phyloP scores from a whole-genome alignment of 2,113 vertebrate genomes.

The Cardinalis cardinalis region DNA sequence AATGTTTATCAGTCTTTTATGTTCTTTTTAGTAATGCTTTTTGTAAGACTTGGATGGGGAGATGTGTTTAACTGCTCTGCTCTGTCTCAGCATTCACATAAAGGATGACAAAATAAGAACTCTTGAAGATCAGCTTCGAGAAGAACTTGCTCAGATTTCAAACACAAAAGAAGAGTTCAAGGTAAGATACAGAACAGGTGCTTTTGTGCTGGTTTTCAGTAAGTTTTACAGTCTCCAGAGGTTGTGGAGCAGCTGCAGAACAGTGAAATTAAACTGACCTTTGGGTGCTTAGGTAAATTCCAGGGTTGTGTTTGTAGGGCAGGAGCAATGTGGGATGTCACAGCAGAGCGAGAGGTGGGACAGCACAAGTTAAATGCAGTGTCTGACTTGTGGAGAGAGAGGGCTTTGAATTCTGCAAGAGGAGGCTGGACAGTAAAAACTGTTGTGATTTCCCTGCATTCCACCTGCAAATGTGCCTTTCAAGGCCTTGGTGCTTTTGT shows the following conservation, averaged over 20 bases:
- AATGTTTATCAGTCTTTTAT: not conserved
- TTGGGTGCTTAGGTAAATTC: not conserved
- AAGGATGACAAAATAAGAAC: conserved; percentile 78
- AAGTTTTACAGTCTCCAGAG: not conserved
- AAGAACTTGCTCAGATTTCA: conserved; percentile 58
- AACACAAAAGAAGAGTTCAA: conserved; percentile 75
- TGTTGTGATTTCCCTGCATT: not conserved
- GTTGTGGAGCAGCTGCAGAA: not conserved
- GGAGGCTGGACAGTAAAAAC: not conserved
- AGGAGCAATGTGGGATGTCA: not conserved
- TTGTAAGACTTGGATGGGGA: not conserved
- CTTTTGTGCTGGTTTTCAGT: not conserved
- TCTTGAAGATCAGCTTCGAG: conserved; percentile 75
- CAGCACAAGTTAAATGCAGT: not conserved
- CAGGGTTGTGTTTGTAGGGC: not conserved
- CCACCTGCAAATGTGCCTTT: not conserved
- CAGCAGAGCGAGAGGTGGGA: not conserved
- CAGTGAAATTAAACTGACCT: not conserved
- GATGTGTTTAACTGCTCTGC: not conserved
- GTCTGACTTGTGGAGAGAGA: not conserved
- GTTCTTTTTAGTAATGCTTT: not conserved
- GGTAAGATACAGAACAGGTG: conserved; percentile 40
- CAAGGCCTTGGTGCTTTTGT: not conserved
- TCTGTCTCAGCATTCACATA: conserved; percentile 60
- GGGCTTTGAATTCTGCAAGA: not conserved